Evolutionary conservation across 2,888 invertebrate species (phyloP).

Genomic region (Liodrosophila aerea): DNA sequence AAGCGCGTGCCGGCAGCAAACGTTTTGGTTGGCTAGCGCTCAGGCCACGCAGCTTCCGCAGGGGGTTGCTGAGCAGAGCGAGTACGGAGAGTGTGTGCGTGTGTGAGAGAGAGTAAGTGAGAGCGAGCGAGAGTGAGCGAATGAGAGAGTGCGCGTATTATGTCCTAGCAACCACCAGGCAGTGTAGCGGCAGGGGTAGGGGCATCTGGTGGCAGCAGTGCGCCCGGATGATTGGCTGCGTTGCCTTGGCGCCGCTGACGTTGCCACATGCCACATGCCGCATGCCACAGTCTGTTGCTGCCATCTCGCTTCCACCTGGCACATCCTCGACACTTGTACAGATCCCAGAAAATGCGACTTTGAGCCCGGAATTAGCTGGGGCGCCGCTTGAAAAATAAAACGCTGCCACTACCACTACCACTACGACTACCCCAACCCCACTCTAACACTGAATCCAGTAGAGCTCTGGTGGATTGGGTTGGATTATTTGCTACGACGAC

Average conservation of each 20-base stretch:
- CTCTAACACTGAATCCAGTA: conserved; percentile 8
- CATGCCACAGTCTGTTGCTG: conserved; percentile 31
- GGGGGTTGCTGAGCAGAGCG: conserved; percentile 51
- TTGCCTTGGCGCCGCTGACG: conserved; percentile 69
- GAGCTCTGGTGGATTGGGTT: conserved; percentile 45
- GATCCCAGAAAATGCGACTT: conserved; percentile 75
- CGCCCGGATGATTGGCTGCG: conserved; percentile 66
- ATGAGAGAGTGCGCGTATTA: conserved; percentile 31
- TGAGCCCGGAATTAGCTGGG: conserved; percentile 79
- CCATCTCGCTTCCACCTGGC: conserved; percentile 59
- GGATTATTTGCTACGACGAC: conserved; percentile 70
- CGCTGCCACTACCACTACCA: conserved; percentile 11
- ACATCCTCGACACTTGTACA: conserved; percentile 60
- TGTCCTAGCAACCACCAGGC: conserved; percentile 60
- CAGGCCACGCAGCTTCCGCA: conserved; percentile 55
- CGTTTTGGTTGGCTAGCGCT: conserved; percentile 72
- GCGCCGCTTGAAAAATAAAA: conserved; percentile 57
- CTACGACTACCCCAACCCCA: conserved; percentile 1
- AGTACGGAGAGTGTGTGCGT: conserved; percentile 1
- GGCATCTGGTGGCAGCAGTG: conserved; percentile 59
- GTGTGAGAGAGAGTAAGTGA: conserved; percentile 12
- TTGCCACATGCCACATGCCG: conserved; percentile 41
- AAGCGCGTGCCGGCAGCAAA: conserved; percentile 62
- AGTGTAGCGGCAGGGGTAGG: conserved; percentile 42
- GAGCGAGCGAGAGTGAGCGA: conserved; percentile 11